These are phyloP conservation scores for Epinotia bilunana DNA, from an alignment of 2,888 invertebrate species.

Conservation along the genomic window DNA sequence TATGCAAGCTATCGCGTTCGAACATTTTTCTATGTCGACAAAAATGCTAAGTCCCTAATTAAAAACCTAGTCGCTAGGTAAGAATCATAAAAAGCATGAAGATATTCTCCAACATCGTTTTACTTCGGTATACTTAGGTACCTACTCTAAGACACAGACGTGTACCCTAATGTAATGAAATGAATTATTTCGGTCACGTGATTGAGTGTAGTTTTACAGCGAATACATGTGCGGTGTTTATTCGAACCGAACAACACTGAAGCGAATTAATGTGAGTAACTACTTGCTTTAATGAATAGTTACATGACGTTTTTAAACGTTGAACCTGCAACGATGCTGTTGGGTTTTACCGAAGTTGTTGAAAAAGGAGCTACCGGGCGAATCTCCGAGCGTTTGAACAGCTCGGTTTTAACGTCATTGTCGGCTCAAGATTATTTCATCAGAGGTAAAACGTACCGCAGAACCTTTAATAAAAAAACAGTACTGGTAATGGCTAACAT, in stretches of 20 bases:
- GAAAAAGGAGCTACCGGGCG: no score
- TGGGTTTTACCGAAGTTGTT: no score
- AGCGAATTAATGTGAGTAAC: conserved; percentile 29
- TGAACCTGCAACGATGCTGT: no score
- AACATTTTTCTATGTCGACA: conserved; percentile 20
- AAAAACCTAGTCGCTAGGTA: neutral
- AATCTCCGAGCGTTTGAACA: no score
- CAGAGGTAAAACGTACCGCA: no score
- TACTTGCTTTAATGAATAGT: neutral
- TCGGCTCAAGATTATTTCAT: no score
- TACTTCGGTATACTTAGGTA: neutral
- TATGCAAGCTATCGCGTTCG: conserved; percentile 33
- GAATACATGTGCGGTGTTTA: conserved; percentile 20
- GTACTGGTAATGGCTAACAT: no score
- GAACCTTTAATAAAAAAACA: no score
- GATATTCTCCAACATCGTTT: neutral
- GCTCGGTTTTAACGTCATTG: no score
- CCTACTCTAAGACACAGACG: neutral
- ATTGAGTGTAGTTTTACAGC: conserved; percentile 33
- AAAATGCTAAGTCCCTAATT: conserved; percentile 4
- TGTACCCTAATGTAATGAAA: conserved; percentile 12
- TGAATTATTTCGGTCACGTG: conserved; percentile 37
- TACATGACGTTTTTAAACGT: no score
- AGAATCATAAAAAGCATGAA: neutral
- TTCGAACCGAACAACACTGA: conserved; percentile 25